Conservation (phyloP, 1,140 invertebrate species). For the Zaprionus lachaisei region DNA sequence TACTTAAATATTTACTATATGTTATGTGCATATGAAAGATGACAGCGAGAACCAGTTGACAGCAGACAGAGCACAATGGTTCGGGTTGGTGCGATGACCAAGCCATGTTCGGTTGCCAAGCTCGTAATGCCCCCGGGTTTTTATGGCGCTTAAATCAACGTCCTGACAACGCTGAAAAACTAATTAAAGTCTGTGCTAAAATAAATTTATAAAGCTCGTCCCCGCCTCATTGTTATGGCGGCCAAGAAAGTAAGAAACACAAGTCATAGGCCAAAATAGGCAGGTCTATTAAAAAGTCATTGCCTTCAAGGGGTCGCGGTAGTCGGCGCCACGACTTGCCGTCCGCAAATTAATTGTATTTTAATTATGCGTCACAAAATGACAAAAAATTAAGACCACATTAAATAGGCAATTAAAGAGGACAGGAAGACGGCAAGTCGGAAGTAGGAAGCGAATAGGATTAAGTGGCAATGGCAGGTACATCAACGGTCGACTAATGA, state of each 20-base stretch:
- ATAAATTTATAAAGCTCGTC: conserved; percentile 49
- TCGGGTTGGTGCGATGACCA: not conserved
- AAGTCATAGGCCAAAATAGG: conserved; percentile 20
- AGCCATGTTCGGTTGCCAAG: not conserved
- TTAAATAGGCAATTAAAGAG: conserved; percentile 35
- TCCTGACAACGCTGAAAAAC: conserved; percentile 45
- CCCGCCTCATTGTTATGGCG: conserved; percentile 43
- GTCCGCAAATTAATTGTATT: conserved; percentile 66
- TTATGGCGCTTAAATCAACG: conserved; percentile 53
- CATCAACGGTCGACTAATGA: conserved; percentile 3
- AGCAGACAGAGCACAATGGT: not conserved
- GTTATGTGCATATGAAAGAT: conserved; percentile 8
- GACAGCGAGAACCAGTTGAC: conserved; percentile 4
- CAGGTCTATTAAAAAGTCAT: conserved; percentile 61
- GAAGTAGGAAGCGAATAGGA: not conserved
- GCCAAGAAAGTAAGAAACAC: conserved; percentile 30
- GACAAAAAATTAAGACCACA: conserved; percentile 33
- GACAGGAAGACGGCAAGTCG: not conserved
- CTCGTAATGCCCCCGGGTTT: conserved; percentile 44
- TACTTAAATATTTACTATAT: conserved; percentile 10
- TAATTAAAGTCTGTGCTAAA: conserved; percentile 62
- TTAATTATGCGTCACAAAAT: conserved; percentile 65
- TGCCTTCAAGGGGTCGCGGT: conserved; percentile 2
- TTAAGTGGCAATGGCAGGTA: conserved; percentile 39
- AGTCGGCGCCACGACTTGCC: conserved; percentile 25